A percentile compares a stretch with the other conserved stretches of the same genome.
Conservation (phyloP, 2,797 vertebrate genomes). For the Clarias platycephalus region DNA sequence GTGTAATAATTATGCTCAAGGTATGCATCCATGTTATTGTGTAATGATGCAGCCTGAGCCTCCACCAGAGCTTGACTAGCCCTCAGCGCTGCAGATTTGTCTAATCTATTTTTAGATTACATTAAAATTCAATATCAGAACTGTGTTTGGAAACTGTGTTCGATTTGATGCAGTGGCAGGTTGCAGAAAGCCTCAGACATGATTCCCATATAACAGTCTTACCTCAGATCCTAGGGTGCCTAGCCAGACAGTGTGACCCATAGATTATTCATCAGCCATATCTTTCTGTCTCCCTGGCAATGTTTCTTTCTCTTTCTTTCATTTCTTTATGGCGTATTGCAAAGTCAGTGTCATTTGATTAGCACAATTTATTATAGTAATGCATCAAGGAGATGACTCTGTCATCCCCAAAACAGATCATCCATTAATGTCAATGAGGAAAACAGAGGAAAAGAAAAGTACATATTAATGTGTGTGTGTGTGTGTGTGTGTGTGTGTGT, state of each 20-base stretch:
- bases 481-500: constrained; percentile 42
- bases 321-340: constrained; percentile 39
- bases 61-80: background rate
- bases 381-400: constrained; percentile 56
- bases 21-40: background rate
- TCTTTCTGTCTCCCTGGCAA: constrained; percentile 4
- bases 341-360: constrained; percentile 68
- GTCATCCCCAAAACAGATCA: constrained; percentile 1
- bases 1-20: background rate
- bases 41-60: background rate
- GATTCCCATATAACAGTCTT: constrained; percentile 43
- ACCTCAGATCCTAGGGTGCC: constrained; percentile 32
- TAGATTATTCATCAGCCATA: constrained; percentile 33
- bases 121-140: constrained; percentile 21
- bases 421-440: constrained; percentile 28
- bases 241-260: constrained; percentile 44
- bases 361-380: constrained; percentile 62
- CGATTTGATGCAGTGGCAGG: constrained; percentile 12
- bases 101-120: constrained; percentile 23
- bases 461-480: constrained; percentile 26
- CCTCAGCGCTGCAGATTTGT: background rate
- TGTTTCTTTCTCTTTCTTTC: constrained; percentile 9
- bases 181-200: constrained; percentile 31
- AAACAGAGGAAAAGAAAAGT: background rate
- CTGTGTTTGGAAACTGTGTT: constrained; percentile 1